Base-by-base conservation (phyloP, 2,113 vertebrate genomes). In the Gnathochromis pfefferi region DNA sequence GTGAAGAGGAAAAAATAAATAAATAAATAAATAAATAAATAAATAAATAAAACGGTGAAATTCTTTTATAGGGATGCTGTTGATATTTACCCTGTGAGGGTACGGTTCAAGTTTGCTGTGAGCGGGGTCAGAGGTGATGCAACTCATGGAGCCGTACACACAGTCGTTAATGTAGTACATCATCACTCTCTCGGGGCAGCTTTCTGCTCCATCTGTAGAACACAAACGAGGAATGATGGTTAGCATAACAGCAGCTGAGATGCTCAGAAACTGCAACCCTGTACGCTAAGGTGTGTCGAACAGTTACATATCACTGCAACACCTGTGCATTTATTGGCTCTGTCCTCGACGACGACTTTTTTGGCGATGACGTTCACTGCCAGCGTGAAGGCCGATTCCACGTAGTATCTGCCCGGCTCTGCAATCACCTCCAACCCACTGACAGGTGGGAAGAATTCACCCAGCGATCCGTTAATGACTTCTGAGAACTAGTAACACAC, bases 381-480 rank as follows among this genome's bases (percentile, higher is more conserved):
- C n/a, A 99, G 93, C 0, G 97, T 98, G 92, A 97, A 98, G 2
- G 97, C 97, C 8, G 97, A 98, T 3, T 98, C 97, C 42, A 97
- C 97, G 2, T 97, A 99, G 82, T 98, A 99, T 78, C 97, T 96
- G 53, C 98, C 98, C 0, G 97, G 98, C 87, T 99, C 98, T 5
- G 98, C 97, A 65, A 99, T 98, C 85, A 99, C 91, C 21, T 84
- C 92, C 87, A 98, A 94, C 38, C 97, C 96, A 21, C 93, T 96
- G 94, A 97, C 98, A 1, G 57, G 84, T 1, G 98, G 97, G 40
- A 99, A 99, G 42, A 97, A 97, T 88, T 97, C 97, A 86, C 98
- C 97, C 95, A 99, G 87, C 0, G 97, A 97, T 47, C 94, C 95
- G 82, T 98, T 99, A 89, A 99, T 97, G 4, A 97, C 97, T 53